Conservation (phyloP, 2,797 vertebrate species). For the Myotis planiceps region DNA sequence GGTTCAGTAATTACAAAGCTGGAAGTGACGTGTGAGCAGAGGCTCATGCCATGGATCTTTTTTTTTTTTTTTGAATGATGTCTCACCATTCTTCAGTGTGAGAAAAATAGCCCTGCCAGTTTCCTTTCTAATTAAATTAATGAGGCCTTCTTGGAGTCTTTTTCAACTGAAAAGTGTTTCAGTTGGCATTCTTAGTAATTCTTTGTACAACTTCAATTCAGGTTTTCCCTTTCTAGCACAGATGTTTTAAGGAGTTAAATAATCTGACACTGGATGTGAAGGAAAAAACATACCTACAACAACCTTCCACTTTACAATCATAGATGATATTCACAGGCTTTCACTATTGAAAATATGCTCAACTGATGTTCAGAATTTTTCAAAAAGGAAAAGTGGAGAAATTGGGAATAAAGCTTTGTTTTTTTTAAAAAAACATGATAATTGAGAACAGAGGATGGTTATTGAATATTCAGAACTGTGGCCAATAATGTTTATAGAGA, state of each 20-base stretch:
- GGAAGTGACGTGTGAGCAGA: neutral
- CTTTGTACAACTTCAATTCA: neutral
- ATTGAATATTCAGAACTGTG: slow-evolving; percentile 5
- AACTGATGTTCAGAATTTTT: neutral
- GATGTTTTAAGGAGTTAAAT: neutral
- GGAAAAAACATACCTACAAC: neutral
- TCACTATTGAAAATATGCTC: neutral
- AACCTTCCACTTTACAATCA: neutral
- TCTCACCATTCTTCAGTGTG: neutral
- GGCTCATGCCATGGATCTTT: too few relatives aligned
- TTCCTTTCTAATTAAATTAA: neutral
- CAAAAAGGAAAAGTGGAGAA: neutral
- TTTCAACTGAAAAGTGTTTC: neutral
- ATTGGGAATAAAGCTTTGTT: neutral
- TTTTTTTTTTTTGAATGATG: neutral
- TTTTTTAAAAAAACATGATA: neutral
- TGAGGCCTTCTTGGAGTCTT: neutral
- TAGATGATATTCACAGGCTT: neutral
- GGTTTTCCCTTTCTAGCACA: neutral
- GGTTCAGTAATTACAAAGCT: neutral
- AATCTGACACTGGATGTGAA: neutral
- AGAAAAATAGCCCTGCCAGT: neutral
- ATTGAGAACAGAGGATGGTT: neutral
- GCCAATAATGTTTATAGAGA: neutral
- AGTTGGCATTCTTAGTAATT: neutral